Base-by-base conservation (phyloP, 1,140 invertebrate species). In the Drosophila sturtevanti region DNA sequence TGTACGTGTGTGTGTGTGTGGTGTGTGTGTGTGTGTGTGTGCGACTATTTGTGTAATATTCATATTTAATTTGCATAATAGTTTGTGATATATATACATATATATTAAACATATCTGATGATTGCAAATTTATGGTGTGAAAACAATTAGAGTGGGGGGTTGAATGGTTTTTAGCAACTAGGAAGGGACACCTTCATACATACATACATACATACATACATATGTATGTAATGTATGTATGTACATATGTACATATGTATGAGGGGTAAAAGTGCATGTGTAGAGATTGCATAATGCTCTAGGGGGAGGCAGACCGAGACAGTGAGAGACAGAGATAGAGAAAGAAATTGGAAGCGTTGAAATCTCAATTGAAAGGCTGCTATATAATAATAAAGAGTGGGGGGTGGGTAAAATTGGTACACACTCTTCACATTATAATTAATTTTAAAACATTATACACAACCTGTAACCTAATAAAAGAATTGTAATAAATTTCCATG, bases 61-160 rank as follows among this genome's bases (percentile, higher is more conserved):
- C 24, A 63, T 52, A 48, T 60, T 9, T 44, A 62, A 74, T 72
- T 74, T 78, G 77, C 76, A 86, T 79, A 79, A 87, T 86, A 79
- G 2, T 48, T 11, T 79, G 71, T 63, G 63, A 62, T 63, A 71
- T 38, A 37, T 12, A 35, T 35, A 35, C 6, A 38, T 38, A 41
- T 41, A 18, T 44, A 18, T 44, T 21, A 48, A 21, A 11, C 3
- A 89, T 77, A 79, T 79, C 79, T 89, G 72, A 89, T 81, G 81
- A 79, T 87, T 73, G 76, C 58, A 73, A 81, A 68, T 87, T 81
- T 82, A 72, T 60, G 61, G 84, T 87, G 84, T 87, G 82, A 87
- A 82, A 82, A 79, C 84, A 87, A 87, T 87, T 87, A 89, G 75
- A 86, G 64, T 64, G 7, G 18, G 48, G 27, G 64, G 5, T 31